Evolutionary conservation across 1,140 invertebrate genomes (phyloP).

Genomic region (Drusus annulatus): DNA sequence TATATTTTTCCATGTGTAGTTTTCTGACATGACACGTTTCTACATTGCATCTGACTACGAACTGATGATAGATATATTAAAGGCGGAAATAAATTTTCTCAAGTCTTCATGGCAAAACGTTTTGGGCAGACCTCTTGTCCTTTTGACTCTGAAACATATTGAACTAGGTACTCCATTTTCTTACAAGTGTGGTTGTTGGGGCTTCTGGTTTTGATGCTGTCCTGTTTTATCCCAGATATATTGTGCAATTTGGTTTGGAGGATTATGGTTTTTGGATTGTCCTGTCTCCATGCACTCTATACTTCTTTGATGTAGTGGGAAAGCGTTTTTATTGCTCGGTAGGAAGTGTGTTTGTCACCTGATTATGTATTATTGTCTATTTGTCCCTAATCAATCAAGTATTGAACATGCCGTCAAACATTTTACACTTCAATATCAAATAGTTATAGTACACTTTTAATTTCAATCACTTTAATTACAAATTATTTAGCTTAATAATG

Average conservation of each 20-base stretch:
- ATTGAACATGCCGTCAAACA: too few species aligned
- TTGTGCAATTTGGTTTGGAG: neutral
- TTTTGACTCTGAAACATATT: slow-evolving; percentile 88
- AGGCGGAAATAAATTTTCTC: slow-evolving; percentile 96
- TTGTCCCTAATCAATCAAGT: too few species aligned
- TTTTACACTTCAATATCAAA: too few species aligned
- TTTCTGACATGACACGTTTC: slow-evolving; percentile 95
- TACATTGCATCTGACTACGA: slow-evolving; percentile 98
- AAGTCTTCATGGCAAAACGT: slow-evolving; percentile 97
- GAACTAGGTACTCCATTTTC: slow-evolving; percentile 87
- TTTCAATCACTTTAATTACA: too few species aligned
- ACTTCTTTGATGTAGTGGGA: slow-evolving; percentile 15
- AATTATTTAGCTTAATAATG: too few species aligned
- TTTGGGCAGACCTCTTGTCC: slow-evolving; percentile 91
- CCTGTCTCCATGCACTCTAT: neutral
- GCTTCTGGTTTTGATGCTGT: slow-evolving; percentile 42
- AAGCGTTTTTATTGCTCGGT: slow-evolving; percentile 10
- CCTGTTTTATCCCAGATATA: neutral
- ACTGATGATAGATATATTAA: slow-evolving; percentile 97
- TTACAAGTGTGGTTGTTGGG: slow-evolving; percentile 35
- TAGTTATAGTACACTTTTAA: too few species aligned
- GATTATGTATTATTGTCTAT: neutral
- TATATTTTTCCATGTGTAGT: slow-evolving; percentile 76
- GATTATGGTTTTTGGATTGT: slow-evolving; percentile 6
- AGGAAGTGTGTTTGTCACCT: neutral